Base-by-base conservation (phyloP, 2,797 vertebrate species). In the Nothura maculosa region DNA sequence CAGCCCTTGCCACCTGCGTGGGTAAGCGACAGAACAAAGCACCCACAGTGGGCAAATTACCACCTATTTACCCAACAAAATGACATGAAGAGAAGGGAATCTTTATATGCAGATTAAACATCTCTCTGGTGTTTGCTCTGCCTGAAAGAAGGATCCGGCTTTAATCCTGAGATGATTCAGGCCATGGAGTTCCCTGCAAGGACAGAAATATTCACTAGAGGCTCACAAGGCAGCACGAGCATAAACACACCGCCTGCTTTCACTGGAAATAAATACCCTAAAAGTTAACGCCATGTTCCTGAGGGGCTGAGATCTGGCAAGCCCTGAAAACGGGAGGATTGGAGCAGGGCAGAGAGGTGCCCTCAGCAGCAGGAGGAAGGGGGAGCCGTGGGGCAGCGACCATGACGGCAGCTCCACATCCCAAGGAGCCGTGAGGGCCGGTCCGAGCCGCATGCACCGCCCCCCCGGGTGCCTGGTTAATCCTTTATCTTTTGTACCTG, bases 401-500 rank as follows among this genome's bases (percentile, higher is more conserved):
- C 22, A 22, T 25, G 47, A 10, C 22, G 47, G 47, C 47, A 24
- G 47, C 47, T 89, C 78, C 89, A 81, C 77, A 78, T 28, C 82
- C 87, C 76, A 94, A 92, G 94, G 91, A 88, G 91, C 62, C 86
- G n/a, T 93, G 96, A 97, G 96, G 94, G 89, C 95, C 40, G 69
- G 13, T 48, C 90, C 94, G 94, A 97, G 95, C 96, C 90, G 80
- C 80, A 85, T 60, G 95, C 87, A 96, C 95, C 93, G 95, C 89
- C 32, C 91, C 95, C 96, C 96, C 93, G 95, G 95, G 94, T 96
- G 91, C 96, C 94, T 96, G 96, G 97, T 97, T 96, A 95, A 85
- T 95, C 73, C 89, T 95, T 94, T 89, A 91, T 94, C 86, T 87
- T 94, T 94, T 89, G 92, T 90, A 96, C 93, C 92, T 69, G 73